Evolutionary conservation across 2,888 invertebrate genomes (phyloP), one percentile per base, ranked within the genome.

Genomic region (Himalopsyche japonica): DNA sequence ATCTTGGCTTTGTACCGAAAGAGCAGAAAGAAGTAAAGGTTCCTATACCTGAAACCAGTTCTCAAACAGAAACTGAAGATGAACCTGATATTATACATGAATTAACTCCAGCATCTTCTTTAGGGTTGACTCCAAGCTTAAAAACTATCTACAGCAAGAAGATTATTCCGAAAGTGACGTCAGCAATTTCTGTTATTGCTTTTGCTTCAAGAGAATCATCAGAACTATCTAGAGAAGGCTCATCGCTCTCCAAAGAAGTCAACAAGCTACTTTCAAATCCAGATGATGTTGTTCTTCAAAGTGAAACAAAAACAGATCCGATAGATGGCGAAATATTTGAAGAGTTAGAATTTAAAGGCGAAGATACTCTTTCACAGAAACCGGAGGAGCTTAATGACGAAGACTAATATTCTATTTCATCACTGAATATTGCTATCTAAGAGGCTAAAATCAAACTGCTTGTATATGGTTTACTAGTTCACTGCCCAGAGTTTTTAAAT

Each of bases 1-100:
- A 94, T 89, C 92, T 95, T 84, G 95, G 95, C 10, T 94, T 95
- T 87, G 90, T 95, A 86, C 95, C 94, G 0, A 94, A 93, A 88
- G 89, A 90, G 20, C 70, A 70, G 27, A 70, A 70, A 70, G 24
- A 70, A 27, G 30, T 70, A 15, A 70, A 24, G 8, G 88, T 89
- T 0, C 49, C 77, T 49, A 37, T 47, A 37, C 64, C 81, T 7
- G 88, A 89, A 87, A 88, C 70, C 47, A 82, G 79, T 49, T 84
- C 81, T 18, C 70, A 47, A 47, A 76, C 84, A 0, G 81, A 81
- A 88, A 48, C 37, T 49, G 24, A 76, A 10, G 70, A 84, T 24
- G 79, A 24, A 34, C 82, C 48, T 10, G 85, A 86, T 70, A 85
- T 84, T 20, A 85, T 82, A 34, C 84, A 83, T 8, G 85, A 84